Percentiles rank a stretch among this genome's conserved stretches.
These are phyloP conservation scores for Phyllotreta striolata DNA, from an alignment of 2,888 invertebrate species.

Conservation along the genomic window DNA sequence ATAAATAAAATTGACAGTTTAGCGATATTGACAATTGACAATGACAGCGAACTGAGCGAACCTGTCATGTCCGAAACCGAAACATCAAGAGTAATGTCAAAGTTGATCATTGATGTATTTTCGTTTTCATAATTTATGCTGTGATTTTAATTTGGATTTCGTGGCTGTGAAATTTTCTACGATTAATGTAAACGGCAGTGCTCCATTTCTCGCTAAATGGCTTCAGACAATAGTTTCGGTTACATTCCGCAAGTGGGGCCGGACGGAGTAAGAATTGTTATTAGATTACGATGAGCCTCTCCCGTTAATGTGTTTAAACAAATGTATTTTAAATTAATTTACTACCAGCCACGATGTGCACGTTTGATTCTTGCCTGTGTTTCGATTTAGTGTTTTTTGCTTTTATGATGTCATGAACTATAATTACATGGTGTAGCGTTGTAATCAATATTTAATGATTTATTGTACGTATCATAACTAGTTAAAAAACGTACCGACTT, in stretches of 20 bases:
- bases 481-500: neutral
- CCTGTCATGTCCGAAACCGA: too few relatives aligned
- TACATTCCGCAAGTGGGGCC: constrained; percentile 58
- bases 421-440: constrained; percentile 16
- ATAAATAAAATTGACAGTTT: too few relatives aligned
- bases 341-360: too few relatives aligned
- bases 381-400: neutral
- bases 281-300: neutral
- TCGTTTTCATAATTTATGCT: constrained; percentile 26
- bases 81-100: constrained; percentile 16
- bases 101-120: constrained; percentile 21
- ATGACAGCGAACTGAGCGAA: constrained; percentile 4
- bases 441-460: constrained; percentile 30
- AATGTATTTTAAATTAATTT: too few relatives aligned
- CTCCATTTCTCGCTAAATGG: constrained; percentile 54
- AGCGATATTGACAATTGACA: constrained; percentile 2
- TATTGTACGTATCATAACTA: constrained; percentile 7
- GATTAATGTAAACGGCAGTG: constrained; percentile 38
- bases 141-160: constrained; percentile 31
- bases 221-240: constrained; percentile 59
- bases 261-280: constrained; percentile 57
- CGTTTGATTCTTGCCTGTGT: too few relatives aligned
- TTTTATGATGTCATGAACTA: constrained; percentile 28
- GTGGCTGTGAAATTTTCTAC: constrained; percentile 40
- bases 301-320: too few relatives aligned